Evolutionary conservation across 2,797 vertebrate genomes (phyloP), one percentile per base, ranked within the genome.

Genomic region (Lacerta bilineata): DNA sequence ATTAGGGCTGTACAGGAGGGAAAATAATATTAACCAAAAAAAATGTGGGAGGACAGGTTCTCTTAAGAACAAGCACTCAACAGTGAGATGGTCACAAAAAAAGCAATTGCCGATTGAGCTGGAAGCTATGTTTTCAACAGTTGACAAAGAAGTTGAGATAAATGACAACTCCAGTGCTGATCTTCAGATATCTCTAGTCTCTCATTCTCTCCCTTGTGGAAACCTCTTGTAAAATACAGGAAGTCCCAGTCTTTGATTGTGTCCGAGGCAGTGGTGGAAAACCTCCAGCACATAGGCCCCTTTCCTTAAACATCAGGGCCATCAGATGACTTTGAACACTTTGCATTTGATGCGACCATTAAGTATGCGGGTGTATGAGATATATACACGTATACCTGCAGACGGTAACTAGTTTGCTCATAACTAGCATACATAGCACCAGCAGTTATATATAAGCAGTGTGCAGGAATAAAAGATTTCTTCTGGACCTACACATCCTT

Each of bases 11-110:
- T 78, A 50, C 85, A 77, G 36, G 25, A 93, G 89, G 90, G 84
- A 79, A 29, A 89, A 87, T 86, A 91, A 90, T 86, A 90, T 55
- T 55, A 17, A 39, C 20, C 6, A 3, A 5, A 20, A 85, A 76
- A 95, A 93, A 77, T 66, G 80, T 86, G 66, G 86, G 91, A 92
- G 88, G 91, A 89, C 61, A 93, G 2, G 46, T 89, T 92, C 86
- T 33, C 39, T 91, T 80, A 85, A 71, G 50, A 92, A 94, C 72
- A 8, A 55, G 46, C 76, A 83, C 94, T 93, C 81, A 11, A 88
- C 79, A 92, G 15, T 39, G 88, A 87, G 91, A 85, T 80, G n/a
- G 74, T 84, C 59, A 66, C 41, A 88, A 59, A 75, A 80, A 84
- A 91, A 80, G 20, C 83, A 94, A 91, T 91, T 93, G 80, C 29